Conservation (phyloP, 1,140 invertebrate genomes). For the Heterodera carotae region DNA sequence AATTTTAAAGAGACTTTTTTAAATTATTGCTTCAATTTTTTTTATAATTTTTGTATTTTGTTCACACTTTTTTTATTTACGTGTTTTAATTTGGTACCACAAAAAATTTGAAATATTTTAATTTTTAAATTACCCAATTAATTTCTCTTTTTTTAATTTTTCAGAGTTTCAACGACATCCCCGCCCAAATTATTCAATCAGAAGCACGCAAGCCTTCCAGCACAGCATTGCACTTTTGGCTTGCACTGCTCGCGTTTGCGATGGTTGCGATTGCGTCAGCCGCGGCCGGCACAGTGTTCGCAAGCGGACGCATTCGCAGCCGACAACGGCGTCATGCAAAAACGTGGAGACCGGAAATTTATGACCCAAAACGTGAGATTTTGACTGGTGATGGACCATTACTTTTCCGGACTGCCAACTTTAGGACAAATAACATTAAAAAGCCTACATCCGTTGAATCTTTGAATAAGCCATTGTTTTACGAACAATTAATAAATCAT, state of each 20-base stretch:
- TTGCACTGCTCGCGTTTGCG: slow-evolving; percentile 7
- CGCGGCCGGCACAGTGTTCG: slow-evolving; percentile 8
- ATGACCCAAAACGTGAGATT: not conserved
- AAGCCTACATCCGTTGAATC: too few species aligned
- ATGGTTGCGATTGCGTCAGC: not conserved
- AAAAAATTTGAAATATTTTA: too few species aligned
- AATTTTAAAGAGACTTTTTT: too few species aligned
- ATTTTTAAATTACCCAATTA: not conserved
- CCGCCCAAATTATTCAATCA: slow-evolving; percentile 8
- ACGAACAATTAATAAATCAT: too few species aligned
- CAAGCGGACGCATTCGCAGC: slow-evolving; percentile 1
- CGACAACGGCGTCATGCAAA: slow-evolving; percentile 12
- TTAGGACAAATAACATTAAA: too few species aligned
- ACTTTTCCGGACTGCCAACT: too few species aligned
- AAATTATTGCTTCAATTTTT: too few species aligned
- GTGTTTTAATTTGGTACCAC: too few species aligned
- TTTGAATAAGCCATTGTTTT: too few species aligned
- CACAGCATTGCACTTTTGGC: not conserved
- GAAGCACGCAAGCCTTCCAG: slow-evolving; percentile 6
- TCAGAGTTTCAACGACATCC: slow-evolving; percentile 18
- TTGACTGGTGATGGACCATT: too few species aligned
- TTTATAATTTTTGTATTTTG: too few species aligned
- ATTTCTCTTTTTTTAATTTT: not conserved
- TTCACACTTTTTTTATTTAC: too few species aligned
- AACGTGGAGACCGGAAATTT: slow-evolving; percentile 20